Conservation (phyloP, 2,888 invertebrate genomes). For the Hydropsyche betteni region DNA sequence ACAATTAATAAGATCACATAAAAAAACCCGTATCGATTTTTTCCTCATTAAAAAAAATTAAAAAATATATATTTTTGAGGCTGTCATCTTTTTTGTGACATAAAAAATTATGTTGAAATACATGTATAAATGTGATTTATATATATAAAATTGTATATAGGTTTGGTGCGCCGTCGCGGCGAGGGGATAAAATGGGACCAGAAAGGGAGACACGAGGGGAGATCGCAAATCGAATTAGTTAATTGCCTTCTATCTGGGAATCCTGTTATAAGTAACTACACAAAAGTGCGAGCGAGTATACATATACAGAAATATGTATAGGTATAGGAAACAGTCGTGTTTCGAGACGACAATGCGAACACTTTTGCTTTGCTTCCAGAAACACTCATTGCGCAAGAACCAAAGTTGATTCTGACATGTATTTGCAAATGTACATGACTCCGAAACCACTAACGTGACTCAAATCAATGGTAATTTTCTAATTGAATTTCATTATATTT, state of each 20-base stretch:
- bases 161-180: constrained; percentile 15
- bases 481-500: too few relatives aligned
- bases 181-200: constrained; percentile 36
- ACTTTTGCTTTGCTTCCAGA: constrained; percentile 4
- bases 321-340: not conserved
- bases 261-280: constrained; percentile 45
- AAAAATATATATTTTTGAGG: not conserved
- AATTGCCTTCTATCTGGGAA: constrained; percentile 51
- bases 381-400: too few relatives aligned
- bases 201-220: constrained; percentile 52
- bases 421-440: too few relatives aligned
- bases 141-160: constrained; percentile 23
- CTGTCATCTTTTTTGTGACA: too few relatives aligned
- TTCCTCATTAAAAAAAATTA: too few relatives aligned
- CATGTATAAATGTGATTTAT: constrained; percentile 4
- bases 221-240: constrained; percentile 52
- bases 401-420: too few relatives aligned
- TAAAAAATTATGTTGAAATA: not conserved
- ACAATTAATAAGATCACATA: too few relatives aligned
- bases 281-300: constrained; percentile 35
- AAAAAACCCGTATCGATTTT: too few relatives aligned
- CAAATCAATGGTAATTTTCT: too few relatives aligned
- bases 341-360: constrained; percentile 29
- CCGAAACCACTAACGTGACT: too few relatives aligned
- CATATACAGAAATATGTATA: not conserved